Percentiles rank a stretch among this genome's conserved stretches.
These are phyloP conservation scores for Podilymbus podiceps DNA, from an alignment of 2,113 vertebrate species.

Conservation along the genomic window DNA sequence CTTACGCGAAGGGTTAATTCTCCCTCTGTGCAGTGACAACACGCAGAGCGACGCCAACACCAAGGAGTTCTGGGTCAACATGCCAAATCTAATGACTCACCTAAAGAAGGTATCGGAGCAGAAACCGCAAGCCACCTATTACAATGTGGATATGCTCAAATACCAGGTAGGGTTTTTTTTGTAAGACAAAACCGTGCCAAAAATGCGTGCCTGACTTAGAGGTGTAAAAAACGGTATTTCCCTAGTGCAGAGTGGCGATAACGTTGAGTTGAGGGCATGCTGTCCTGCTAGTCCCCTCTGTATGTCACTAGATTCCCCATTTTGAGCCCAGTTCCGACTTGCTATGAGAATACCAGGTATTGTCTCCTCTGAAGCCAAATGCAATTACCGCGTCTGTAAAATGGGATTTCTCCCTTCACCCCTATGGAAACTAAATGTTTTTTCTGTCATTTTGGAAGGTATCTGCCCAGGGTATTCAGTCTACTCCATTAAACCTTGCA, in stretches of 20 bases:
- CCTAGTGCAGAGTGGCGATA: background rate
- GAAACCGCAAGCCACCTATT: slow-evolving; percentile 97
- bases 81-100: slow-evolving; percentile 95
- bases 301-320: background rate
- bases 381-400: background rate
- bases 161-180: slow-evolving; percentile 84
- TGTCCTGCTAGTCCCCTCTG: background rate
- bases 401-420: slow-evolving; percentile 10
- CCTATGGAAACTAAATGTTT: slow-evolving; percentile 48
- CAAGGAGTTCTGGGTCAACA: slow-evolving; percentile 98
- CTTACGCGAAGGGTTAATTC: background rate
- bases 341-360: accelerated
- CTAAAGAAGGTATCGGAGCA: slow-evolving; percentile 96
- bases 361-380: background rate
- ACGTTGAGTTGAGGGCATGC: background rate
- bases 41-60: slow-evolving; percentile 76
- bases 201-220: background rate
- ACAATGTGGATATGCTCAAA: slow-evolving; percentile 99
- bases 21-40: slow-evolving; percentile 78
- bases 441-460: slow-evolving; percentile 81
- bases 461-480: slow-evolving; percentile 91
- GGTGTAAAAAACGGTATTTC: background rate
- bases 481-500: slow-evolving; percentile 94
- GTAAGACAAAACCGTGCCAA: background rate
- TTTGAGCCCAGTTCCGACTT: background rate